Base-by-base conservation (phyloP, 2,888 invertebrate species). In the Brachyptera risi region DNA sequence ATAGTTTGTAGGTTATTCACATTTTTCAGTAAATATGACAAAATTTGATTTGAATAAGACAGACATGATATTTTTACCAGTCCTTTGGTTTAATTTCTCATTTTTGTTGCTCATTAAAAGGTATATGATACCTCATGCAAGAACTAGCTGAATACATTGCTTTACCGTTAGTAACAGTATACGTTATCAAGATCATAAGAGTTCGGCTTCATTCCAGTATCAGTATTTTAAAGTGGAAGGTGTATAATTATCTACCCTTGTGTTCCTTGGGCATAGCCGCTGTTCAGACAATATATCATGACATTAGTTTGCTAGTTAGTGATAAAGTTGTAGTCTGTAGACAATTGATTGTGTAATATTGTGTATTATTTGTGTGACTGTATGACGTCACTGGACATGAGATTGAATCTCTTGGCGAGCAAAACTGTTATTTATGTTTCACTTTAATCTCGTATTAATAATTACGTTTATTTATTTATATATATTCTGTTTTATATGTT, bases 221-320 rank as follows among this genome's bases (percentile, higher is more conserved):
- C 60, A 60, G 60, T 60, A 60, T 60, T 60, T 26, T 27, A 35
- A 15, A 54, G n/a, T n/a, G n/a, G n/a, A n/a, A 60, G 51, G 50
- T 54, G 24, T 19, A 57, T 26, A 37, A 23, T 38, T n/a, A n/a
- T n/a, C n/a, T 37, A 21, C 23, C 26, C 15, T 44, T 44, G 27
- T 13, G 21, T 40, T 56, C 38, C 40, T 23, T 27, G 26, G n/a
- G 21, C 2, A 44, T 56, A n/a, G 40, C 26, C 24, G 26, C 17
- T 17, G 15, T 27, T 57, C 44, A 26, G 57, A 57, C 27, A 57
- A 57, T 57, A 57, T 42, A 19, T 57, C 13, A n/a, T 57, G n/a
- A 56, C 24, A 23, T 23, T 38, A 26, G n/a, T 44, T 19, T 7
- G 24, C 44, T 27, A 17, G n/a, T 40, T 4, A 13, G 23, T 7